Conservation (phyloP, 1,140 invertebrate species). For the Orius laevigatus region DNA sequence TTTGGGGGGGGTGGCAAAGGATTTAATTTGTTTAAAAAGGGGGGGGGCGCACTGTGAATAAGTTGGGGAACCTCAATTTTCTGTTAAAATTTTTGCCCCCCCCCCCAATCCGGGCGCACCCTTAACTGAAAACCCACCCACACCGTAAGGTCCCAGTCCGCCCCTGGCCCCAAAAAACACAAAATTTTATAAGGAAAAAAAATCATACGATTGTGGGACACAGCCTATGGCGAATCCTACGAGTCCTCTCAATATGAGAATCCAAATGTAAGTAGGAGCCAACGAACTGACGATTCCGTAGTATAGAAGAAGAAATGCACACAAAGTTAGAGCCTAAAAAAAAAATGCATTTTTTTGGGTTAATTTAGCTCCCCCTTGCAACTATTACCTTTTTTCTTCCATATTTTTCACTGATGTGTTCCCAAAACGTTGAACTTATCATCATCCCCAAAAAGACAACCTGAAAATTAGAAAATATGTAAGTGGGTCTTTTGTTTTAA, state of each 20-base stretch:
- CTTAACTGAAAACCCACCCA: too few species aligned
- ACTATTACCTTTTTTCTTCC: slow-evolving; percentile 63
- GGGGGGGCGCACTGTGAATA: too few species aligned
- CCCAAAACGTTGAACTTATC: slow-evolving; percentile 91
- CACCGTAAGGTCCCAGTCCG: too few species aligned
- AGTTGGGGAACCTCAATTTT: too few species aligned
- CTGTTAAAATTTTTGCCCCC: too few species aligned
- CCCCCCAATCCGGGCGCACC: too few species aligned
- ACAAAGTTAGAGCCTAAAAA: slow-evolving; percentile 64
- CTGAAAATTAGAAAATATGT: slow-evolving; percentile 32
- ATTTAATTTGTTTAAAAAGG: too few species aligned
- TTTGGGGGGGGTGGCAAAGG: too few species aligned
- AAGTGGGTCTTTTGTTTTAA: too few species aligned
- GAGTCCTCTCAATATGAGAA: slow-evolving; percentile 72
- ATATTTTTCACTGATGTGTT: slow-evolving; percentile 85
- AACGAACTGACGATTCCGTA: slow-evolving; percentile 82
- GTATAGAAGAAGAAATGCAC: slow-evolving; percentile 75
- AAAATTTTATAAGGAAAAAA: slow-evolving; percentile 25
- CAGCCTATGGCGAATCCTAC: slow-evolving; percentile 94
- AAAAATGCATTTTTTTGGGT: slow-evolving; percentile 13
- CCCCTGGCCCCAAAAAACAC: too few species aligned
- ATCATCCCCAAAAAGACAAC: slow-evolving; percentile 93
- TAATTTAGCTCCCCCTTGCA: slow-evolving; percentile 6
- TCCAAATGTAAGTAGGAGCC: slow-evolving; percentile 80
- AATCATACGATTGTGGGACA: slow-evolving; percentile 92